These are phyloP conservation scores for Spodoptera litura DNA, from an alignment of 1,140 invertebrate genomes.

Conservation along the genomic window DNA sequence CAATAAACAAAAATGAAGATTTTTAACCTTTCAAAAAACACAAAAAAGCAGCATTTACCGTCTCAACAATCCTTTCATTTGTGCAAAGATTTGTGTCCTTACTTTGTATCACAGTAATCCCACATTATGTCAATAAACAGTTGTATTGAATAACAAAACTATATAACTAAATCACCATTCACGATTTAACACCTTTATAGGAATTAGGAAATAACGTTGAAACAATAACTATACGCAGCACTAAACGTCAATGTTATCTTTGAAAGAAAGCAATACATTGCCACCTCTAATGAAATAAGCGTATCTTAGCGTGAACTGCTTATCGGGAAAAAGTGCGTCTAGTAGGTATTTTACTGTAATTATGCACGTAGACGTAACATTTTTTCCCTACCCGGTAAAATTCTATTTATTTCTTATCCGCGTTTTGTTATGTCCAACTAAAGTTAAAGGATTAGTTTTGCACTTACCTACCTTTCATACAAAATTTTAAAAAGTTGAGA, in stretches of 20 bases:
- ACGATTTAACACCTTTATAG: neutral
- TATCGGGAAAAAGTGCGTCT: slow-evolving; percentile 9
- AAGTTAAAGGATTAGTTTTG: too few relatives aligned
- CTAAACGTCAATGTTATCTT: slow-evolving; percentile 6
- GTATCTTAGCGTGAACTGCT: slow-evolving; percentile 28
- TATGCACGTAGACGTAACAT: too few relatives aligned
- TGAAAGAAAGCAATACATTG: neutral
- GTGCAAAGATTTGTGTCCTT: neutral
- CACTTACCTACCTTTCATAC: too few relatives aligned
- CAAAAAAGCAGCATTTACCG: neutral
- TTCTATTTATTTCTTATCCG: neutral
- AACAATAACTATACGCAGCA: neutral
- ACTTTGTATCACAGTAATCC: neutral
- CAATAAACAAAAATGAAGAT: neutral
- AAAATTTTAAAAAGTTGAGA: too few relatives aligned
- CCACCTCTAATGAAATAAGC: neutral
- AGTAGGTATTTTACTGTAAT: neutral
- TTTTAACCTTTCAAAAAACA: neutral
- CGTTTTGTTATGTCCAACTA: too few relatives aligned
- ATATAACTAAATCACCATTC: neutral
- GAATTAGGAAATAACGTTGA: neutral
- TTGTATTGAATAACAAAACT: too few relatives aligned
- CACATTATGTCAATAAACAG: neutral
- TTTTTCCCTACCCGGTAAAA: neutral
- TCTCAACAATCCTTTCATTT: slow-evolving; percentile 2